A percentile compares a stretch with the other conserved stretches of the same genome.
Evolutionary conservation across 2,888 invertebrate species (phyloP).

Genomic region (Phlogophora meticulosa): DNA sequence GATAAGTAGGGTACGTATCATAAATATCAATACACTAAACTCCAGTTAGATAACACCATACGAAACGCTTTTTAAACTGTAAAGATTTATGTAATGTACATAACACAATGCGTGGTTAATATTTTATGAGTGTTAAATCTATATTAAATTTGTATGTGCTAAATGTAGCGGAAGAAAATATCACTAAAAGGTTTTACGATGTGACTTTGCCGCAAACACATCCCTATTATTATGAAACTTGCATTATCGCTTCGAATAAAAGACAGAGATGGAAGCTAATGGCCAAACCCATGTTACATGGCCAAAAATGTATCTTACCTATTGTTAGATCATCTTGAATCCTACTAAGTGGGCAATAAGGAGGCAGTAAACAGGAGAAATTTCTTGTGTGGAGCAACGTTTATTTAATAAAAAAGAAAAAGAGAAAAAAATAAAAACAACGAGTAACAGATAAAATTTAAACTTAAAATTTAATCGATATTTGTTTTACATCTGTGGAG

Average conservation of each 20-base stretch:
- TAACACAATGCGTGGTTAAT: slow-evolving; percentile 59
- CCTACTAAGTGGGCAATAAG: no score
- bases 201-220: slow-evolving; percentile 48
- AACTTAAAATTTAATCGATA: no score
- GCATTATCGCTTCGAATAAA: not conserved
- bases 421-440: no score
- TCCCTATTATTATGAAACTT: slow-evolving; percentile 32
- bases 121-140: slow-evolving; percentile 60
- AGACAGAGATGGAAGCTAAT: not conserved
- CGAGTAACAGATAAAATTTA: no score
- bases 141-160: slow-evolving; percentile 61
- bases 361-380: no score
- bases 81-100: slow-evolving; percentile 49
- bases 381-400: no score
- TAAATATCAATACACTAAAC: slow-evolving; percentile 6
- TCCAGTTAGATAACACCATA: slow-evolving; percentile 18
- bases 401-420: no score
- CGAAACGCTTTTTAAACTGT: slow-evolving; percentile 32
- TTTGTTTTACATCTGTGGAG: no score
- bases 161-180: slow-evolving; percentile 60
- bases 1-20: slow-evolving; percentile 3
- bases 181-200: slow-evolving; percentile 60
- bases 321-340: no score
- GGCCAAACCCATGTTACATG: no score
- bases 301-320: no score